Evolutionary conservation across 2,888 invertebrate genomes (phyloP).

Genomic region (Athrips mouffetella): DNA sequence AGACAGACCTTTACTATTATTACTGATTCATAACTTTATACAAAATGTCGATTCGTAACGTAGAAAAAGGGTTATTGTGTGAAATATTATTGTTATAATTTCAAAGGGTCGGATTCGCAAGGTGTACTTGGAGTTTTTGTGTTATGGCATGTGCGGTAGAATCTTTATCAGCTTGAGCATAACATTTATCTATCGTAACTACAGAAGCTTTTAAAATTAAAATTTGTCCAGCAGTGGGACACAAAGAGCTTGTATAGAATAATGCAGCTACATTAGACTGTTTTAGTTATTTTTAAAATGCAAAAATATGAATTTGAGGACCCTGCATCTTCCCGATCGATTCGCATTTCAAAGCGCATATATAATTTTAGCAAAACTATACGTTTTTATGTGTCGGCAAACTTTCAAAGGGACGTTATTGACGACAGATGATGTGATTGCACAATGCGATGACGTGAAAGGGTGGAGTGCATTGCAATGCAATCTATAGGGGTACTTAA

Average conservation of each 20-base stretch:
- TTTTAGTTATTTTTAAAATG: too few relatives aligned
- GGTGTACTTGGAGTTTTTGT: slow-evolving; percentile 51
- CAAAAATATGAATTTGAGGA: too few relatives aligned
- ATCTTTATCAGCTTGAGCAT: neutral
- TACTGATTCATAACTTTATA: slow-evolving; percentile 20
- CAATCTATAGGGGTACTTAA: slow-evolving; percentile 73
- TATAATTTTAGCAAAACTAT: slow-evolving; percentile 25
- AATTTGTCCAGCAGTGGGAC: too few relatives aligned
- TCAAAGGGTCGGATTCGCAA: slow-evolving; percentile 51
- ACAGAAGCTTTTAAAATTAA: too few relatives aligned
- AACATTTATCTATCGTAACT: neutral
- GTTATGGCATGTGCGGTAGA: slow-evolving; percentile 43
- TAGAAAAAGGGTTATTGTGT: slow-evolving; percentile 66
- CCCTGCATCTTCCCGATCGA: neutral
- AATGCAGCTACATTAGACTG: too few relatives aligned
- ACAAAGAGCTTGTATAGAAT: too few relatives aligned
- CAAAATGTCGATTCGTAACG: slow-evolving; percentile 38
- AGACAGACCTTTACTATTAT: slow-evolving; percentile 29
- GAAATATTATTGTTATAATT: slow-evolving; percentile 51
- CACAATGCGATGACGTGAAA: slow-evolving; percentile 65
- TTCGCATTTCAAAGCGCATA: neutral
- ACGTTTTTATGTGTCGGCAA: slow-evolving; percentile 46
- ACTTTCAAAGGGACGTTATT: slow-evolving; percentile 54
- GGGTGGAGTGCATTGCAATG: slow-evolving; percentile 72
- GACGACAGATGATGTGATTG: slow-evolving; percentile 71